Percentiles rank a stretch among this genome's conserved stretches.
phyloP scores from a whole-genome alignment of 1,140 invertebrate genomes.

The Orchestia grillus region DNA sequence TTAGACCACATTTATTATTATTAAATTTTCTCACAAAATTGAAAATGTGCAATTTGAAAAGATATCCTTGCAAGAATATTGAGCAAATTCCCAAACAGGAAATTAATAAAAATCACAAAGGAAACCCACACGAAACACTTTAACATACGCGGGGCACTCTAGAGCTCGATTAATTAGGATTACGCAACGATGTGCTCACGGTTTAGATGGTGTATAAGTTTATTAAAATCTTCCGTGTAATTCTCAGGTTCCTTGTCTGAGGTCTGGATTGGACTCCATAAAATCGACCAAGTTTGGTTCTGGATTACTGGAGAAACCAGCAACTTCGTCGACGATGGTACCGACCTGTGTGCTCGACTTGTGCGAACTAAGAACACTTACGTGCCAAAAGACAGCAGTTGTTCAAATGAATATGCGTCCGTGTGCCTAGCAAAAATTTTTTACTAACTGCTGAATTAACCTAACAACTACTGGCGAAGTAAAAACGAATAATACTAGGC shows the following conservation, averaged over 20 bases:
- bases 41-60: too few relatives aligned
- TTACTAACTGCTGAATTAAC: background rate
- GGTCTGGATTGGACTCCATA: background rate
- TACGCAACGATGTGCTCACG: background rate
- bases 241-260: background rate
- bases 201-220: background rate
- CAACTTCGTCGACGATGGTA: background rate
- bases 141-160: background rate
- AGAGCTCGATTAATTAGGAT: background rate
- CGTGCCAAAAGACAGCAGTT: background rate
- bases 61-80: too few relatives aligned
- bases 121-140: too few relatives aligned
- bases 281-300: background rate
- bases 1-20: too few relatives aligned
- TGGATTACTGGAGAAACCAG: background rate
- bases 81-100: too few relatives aligned
- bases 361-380: background rate
- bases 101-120: too few relatives aligned
- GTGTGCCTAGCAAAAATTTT: background rate
- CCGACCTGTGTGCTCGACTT: background rate
- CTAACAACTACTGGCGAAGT: background rate
- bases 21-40: too few relatives aligned
- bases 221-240: background rate
- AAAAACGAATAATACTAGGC: too few relatives aligned
- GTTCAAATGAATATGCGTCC: background rate